Evolutionary conservation across 2,888 invertebrate species (phyloP), one percentile per base, ranked within the genome.

Genomic region (Pterostichus madidus): DNA sequence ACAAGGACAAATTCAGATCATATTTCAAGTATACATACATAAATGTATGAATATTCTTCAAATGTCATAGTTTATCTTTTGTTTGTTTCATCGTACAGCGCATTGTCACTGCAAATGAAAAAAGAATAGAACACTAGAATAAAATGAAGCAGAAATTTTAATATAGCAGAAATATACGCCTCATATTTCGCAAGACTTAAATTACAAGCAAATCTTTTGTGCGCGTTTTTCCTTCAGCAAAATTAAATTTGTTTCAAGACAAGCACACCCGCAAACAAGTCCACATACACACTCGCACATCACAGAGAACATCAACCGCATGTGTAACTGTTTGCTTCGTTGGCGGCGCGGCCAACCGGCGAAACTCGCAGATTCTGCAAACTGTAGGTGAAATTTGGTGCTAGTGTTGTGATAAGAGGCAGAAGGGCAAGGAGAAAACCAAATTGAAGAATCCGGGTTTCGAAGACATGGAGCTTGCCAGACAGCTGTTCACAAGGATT

Each of bases 401-500:
- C n/a, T 64, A 35, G 13, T 32, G 35, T 64, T n/a, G 35, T 6
- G 35, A 64, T 35, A 35, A 35, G 11, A 6, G 6, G 4, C 7
- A 64, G 35, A 31, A 32, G 8, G n/a, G 3, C 13, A 5, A 32
- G 53, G 49, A 49, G 13, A 13, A 5, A 17, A 49, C n/a, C 32
- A 5, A 11, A 5, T 35, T 64, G 35, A 10, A 32, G 35, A 64
- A 46, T 61, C 53, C 32, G 6, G 61, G 7, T 11, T 15, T 15
- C 13, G 46, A 44, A 46, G 46, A 59, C 56, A 24, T 24, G 31
- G 7, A 46, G 56, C 56, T 35, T 15, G 52, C 17, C 59, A 64
- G 80, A 80, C 80, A 80, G 32, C 68, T 80, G 80, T 80, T 80
- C 68, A 68, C 68, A 71, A 64, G 80, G 68, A 80, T 80, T 71